Evolutionary conservation across 1,140 invertebrate genomes (phyloP).

Genomic region (Mamestra configurata): DNA sequence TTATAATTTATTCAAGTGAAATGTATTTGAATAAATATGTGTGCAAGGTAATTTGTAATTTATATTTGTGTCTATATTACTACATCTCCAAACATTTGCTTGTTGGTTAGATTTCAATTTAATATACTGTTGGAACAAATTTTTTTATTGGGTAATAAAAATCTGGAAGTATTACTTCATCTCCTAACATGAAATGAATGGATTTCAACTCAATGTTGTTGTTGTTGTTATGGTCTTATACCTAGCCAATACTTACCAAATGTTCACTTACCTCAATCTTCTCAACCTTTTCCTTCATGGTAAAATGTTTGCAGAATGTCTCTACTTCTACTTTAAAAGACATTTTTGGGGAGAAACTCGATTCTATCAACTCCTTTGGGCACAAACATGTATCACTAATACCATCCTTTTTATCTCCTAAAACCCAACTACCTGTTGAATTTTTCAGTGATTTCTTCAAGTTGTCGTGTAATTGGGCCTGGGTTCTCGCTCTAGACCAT

Average conservation of each 20-base stretch:
- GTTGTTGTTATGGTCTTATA: too few species aligned
- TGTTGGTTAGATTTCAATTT: too few species aligned
- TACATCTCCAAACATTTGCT: too few species aligned
- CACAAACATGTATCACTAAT: slow-evolving; percentile 69
- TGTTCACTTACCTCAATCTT: slow-evolving; percentile 93
- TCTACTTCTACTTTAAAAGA: slow-evolving; percentile 96
- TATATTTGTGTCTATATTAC: too few species aligned
- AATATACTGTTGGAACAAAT: too few species aligned
- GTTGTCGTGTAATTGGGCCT: slow-evolving; percentile 90
- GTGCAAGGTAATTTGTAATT: neutral
- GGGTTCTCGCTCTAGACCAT: slow-evolving; percentile 90
- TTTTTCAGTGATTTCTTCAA: slow-evolving; percentile 88
- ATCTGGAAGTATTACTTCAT: too few species aligned
- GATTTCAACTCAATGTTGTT: too few species aligned
- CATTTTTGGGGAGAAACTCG: slow-evolving; percentile 87
- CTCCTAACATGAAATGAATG: too few species aligned
- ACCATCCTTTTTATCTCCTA: slow-evolving; percentile 52
- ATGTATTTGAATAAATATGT: too few species aligned
- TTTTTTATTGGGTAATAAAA: too few species aligned
- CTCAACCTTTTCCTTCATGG: slow-evolving; percentile 93
- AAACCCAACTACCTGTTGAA: slow-evolving; percentile 72
- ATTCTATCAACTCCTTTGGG: slow-evolving; percentile 86
- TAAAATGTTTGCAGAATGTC: slow-evolving; percentile 95
- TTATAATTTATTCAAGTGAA: neutral
- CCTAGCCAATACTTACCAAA: too few species aligned